Conservation (phyloP, 2,888 invertebrate genomes). For the Philonicus albiceps region DNA sequence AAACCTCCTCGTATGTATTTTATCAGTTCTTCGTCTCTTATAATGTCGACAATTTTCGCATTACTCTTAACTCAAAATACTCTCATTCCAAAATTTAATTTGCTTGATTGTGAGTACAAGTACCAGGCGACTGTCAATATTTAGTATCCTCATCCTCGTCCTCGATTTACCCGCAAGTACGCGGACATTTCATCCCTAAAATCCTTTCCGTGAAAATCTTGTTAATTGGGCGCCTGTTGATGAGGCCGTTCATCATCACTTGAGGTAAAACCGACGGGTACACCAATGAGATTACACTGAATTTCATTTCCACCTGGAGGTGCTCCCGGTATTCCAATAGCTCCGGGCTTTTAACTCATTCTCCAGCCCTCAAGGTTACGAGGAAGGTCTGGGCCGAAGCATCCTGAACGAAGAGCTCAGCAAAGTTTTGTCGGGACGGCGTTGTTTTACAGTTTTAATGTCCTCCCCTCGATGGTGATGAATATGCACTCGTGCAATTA, state of each 20-base stretch:
- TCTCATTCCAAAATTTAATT: not conserved
- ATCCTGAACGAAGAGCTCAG: not conserved
- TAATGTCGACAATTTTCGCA: too few species aligned
- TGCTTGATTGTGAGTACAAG: not conserved
- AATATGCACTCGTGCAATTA: not conserved
- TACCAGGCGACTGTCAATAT: not conserved
- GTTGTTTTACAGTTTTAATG: not conserved
- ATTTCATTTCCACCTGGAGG: not conserved
- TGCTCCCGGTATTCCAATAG: not conserved
- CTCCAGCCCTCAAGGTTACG: not conserved
- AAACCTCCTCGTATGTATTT: too few species aligned
- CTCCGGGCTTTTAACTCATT: not conserved
- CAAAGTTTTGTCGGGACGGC: not conserved
- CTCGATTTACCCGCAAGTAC: not conserved
- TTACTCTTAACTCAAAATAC: not conserved
- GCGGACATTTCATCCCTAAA: not conserved
- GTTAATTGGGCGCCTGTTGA: constrained; percentile 12
- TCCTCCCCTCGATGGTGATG: not conserved
- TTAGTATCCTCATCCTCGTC: not conserved
- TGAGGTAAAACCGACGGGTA: not conserved
- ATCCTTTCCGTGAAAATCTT: not conserved
- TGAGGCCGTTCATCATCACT: not conserved
- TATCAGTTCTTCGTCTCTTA: too few species aligned
- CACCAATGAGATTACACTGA: not conserved
- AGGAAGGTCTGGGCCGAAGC: not conserved